Conservation (phyloP, 2,888 invertebrate species). For the Suillia variegata region DNA sequence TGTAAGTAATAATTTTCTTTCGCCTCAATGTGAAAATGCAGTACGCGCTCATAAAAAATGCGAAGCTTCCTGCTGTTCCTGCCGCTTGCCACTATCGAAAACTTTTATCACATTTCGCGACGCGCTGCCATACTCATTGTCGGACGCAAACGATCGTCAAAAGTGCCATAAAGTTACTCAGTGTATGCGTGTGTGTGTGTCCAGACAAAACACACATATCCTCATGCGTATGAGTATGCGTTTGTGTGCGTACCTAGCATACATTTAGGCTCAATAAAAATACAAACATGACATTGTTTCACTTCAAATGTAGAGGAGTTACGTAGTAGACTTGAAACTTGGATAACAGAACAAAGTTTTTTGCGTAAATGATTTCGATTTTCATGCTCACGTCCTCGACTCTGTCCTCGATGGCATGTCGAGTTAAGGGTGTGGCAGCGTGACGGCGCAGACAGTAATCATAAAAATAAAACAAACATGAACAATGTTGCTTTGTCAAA, state of each 20-base stretch:
- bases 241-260: slow-evolving; percentile 4
- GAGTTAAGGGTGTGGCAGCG: background rate
- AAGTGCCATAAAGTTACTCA: slow-evolving; percentile 20
- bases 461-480: slow-evolving; percentile 7
- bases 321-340: background rate
- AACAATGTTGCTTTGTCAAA: background rate
- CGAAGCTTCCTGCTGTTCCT: background rate
- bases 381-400: slow-evolving; percentile 9
- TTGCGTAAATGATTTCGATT: slow-evolving; percentile 24
- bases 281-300: background rate
- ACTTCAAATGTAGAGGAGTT: background rate
- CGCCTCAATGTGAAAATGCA: slow-evolving; percentile 7
- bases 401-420: background rate
- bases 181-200: too few species aligned
- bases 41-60: slow-evolving; percentile 11
- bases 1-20: background rate
- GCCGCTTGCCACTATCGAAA: slow-evolving; percentile 14
- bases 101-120: slow-evolving; percentile 13
- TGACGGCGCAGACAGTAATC: background rate
- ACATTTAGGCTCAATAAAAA: slow-evolving; percentile 5
- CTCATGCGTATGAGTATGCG: background rate
- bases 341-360: too few species aligned
- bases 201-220: slow-evolving; percentile 8
- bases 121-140: background rate
- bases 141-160: background rate